Conservation (phyloP, 1,140 invertebrate species). For the Carposina sasakii region DNA sequence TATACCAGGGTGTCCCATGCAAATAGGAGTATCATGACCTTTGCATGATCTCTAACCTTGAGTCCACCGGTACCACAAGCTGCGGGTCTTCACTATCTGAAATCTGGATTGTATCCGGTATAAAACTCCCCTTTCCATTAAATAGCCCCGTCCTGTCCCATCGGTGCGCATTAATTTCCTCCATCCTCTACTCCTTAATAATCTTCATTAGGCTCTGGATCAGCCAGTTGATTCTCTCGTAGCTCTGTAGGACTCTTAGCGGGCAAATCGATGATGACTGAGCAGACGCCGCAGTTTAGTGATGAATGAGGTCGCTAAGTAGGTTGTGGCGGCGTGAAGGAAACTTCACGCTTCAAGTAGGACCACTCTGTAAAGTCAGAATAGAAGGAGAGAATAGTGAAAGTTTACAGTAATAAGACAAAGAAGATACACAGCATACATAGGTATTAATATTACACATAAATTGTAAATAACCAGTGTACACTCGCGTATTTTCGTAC, state of each 20-base stretch:
- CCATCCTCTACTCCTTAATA: neutral
- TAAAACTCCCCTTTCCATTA: conserved; percentile 4
- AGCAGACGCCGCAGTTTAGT: neutral
- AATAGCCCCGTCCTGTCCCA: conserved; percentile 6
- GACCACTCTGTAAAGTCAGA: neutral
- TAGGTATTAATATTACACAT: too few relatives aligned
- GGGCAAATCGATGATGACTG: neutral
- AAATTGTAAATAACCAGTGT: too few relatives aligned
- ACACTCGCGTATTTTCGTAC: too few relatives aligned
- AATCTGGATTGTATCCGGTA: conserved; percentile 14
- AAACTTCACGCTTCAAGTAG: neutral
- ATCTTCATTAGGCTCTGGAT: neutral
- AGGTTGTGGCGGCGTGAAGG: neutral
- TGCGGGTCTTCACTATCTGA: conserved; percentile 13
- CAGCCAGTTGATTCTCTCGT: neutral
- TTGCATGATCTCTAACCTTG: neutral
- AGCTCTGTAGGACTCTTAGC: neutral
- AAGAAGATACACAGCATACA: too few relatives aligned
- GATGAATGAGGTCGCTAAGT: neutral
- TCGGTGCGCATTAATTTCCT: neutral
- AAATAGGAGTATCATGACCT: neutral
- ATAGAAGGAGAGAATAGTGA: too few relatives aligned
- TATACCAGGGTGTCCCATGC: neutral
- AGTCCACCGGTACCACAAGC: neutral
- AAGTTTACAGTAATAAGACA: too few relatives aligned